A percentile compares a stretch with the other conserved stretches of the same genome.
Evolutionary conservation across 2,888 invertebrate species (phyloP).

Genomic region (Heliconius aoede): DNA sequence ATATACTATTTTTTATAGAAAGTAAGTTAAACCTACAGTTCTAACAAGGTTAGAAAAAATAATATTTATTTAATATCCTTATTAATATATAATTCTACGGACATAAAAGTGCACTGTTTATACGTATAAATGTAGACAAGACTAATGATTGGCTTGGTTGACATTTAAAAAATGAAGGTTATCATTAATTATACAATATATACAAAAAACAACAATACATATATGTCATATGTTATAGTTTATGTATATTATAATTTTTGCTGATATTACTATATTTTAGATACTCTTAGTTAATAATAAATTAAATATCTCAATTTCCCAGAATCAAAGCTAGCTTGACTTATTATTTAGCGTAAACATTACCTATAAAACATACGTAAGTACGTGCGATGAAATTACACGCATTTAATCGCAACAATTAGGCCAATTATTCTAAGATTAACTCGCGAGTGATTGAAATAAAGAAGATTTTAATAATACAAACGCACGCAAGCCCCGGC

Average conservation of each 20-base stretch:
- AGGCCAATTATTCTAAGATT: constrained; percentile 20
- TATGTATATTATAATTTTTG: background rate
- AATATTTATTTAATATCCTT: background rate
- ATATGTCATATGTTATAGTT: background rate
- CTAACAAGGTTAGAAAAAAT: too few species aligned
- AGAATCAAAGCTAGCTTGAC: background rate
- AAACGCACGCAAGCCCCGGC: background rate
- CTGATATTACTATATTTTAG: background rate
- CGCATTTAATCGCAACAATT: constrained; percentile 25
- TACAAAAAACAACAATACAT: background rate
- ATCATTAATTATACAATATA: constrained; percentile 19
- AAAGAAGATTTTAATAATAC: constrained; percentile 17
- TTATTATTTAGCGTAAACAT: background rate
- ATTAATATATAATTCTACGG: background rate
- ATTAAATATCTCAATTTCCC: background rate
- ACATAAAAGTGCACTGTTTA: background rate
- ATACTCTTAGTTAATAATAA: background rate
- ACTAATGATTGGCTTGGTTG: constrained; percentile 25
- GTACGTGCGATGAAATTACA: constrained; percentile 14
- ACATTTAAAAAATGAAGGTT: constrained; percentile 35
- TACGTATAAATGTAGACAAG: constrained; percentile 5
- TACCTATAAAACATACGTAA: constrained; percentile 1
- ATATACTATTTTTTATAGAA: too few species aligned
- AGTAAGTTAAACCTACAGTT: too few species aligned
- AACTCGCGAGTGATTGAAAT: constrained; percentile 14